A percentile compares a stretch with the other conserved stretches of the same genome.
phyloP scores from a whole-genome alignment of 2,113 vertebrate genomes.

The Lanius collurio region DNA sequence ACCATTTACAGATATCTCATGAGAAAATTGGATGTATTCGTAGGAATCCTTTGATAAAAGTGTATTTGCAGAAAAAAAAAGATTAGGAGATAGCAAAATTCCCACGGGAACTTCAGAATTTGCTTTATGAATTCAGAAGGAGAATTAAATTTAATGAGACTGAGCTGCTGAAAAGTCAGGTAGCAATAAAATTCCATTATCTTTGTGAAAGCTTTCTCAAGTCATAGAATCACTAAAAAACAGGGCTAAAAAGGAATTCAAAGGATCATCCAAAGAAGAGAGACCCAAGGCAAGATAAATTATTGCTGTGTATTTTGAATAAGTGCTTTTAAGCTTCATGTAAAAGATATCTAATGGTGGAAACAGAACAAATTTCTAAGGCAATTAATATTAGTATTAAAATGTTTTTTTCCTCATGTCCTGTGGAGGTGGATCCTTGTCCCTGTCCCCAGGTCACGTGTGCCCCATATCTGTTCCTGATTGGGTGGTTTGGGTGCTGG shows the following conservation, averaged over 20 bases:
- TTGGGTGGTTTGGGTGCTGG: too few species aligned
- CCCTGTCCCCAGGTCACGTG: too few species aligned
- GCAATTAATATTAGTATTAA: neutral
- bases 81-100: neutral
- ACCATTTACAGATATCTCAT: neutral
- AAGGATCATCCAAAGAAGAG: neutral
- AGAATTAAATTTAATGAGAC: constrained; percentile 40
- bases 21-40: neutral
- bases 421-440: too few species aligned
- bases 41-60: constrained; percentile 12
- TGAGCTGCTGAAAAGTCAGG: constrained; percentile 8
- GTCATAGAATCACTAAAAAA: neutral
- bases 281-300: neutral
- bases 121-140: constrained; percentile 29
- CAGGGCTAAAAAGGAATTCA: neutral
- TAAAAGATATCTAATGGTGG: neutral
- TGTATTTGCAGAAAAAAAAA: constrained; percentile 18
- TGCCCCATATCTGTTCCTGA: too few species aligned
- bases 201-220: neutral
- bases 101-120: constrained; percentile 19
- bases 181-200: constrained; percentile 32
- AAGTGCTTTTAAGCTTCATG: neutral
- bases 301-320: neutral
- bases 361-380: neutral
- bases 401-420: neutral